Evolutionary conservation across 2,113 vertebrate species (phyloP).

Genomic region (Psephotus haematonotus): DNA sequence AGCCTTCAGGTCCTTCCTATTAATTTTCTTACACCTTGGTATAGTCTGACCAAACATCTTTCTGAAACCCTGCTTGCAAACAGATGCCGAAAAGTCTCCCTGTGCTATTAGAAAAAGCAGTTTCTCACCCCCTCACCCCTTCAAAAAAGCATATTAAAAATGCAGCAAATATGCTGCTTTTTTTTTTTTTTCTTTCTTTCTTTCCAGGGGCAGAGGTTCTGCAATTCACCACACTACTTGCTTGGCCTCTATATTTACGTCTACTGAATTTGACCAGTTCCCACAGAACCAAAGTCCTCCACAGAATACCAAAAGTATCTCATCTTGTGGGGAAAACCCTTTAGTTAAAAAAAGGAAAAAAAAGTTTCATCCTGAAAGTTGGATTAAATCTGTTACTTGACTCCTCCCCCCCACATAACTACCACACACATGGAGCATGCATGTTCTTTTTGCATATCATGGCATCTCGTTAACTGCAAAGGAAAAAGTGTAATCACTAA

Average conservation of each 20-base stretch:
- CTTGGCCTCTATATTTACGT: not conserved
- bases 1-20: not conserved
- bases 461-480: not conserved
- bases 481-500: not conserved
- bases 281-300: not conserved
- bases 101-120: not conserved
- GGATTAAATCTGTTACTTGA: not conserved
- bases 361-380: not conserved
- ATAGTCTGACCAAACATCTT: not conserved
- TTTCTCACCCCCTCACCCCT: not conserved
- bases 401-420: not conserved
- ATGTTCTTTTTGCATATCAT: not conserved
- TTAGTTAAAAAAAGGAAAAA: not conserved
- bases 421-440: not conserved
- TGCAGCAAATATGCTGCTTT: not conserved
- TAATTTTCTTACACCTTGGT: not conserved
- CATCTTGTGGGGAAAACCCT: not conserved
- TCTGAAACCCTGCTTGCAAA: not conserved
- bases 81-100: not conserved
- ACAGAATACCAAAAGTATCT: not conserved
- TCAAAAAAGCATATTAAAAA: not conserved
- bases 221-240: not conserved
- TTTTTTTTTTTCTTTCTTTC: not conserved
- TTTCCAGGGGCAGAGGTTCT: not conserved
- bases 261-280: slow-evolving; percentile 31